phyloP scores from a whole-genome alignment of 2,797 vertebrate species.

The Natrix natrix region DNA sequence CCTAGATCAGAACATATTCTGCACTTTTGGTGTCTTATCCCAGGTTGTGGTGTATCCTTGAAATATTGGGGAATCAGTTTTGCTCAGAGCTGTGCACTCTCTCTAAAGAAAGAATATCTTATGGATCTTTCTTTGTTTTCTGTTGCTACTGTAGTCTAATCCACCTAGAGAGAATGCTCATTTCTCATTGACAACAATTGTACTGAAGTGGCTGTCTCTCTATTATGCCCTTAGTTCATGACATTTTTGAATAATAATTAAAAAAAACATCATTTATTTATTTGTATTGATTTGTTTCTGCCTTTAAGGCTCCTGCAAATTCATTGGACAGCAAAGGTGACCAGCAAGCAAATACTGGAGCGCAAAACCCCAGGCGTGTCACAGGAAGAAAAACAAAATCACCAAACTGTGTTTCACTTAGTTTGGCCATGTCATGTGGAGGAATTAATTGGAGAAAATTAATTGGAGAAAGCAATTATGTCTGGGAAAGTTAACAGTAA shows the following conservation, averaged over 20 bases:
- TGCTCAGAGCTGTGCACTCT: background rate
- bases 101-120: background rate
- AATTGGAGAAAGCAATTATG: background rate
- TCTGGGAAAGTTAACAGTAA: background rate
- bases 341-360: background rate
- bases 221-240: background rate
- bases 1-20: background rate
- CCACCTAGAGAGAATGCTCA: background rate
- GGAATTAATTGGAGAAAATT: background rate
- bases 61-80: background rate
- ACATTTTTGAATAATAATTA: background rate
- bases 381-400: background rate
- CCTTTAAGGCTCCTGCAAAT: background rate
- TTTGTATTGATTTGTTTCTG: background rate
- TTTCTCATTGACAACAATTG: background rate
- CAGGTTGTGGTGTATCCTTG: background rate
- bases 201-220: background rate
- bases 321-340: background rate
- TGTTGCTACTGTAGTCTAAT: background rate
- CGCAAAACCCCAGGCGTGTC: background rate
- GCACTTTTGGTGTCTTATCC: background rate
- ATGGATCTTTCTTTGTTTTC: background rate
- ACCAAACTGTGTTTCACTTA: background rate
- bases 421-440: background rate
- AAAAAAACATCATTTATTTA: background rate